Evolutionary conservation across 2,888 invertebrate species (phyloP).

Genomic region (Calameuta idolon): DNA sequence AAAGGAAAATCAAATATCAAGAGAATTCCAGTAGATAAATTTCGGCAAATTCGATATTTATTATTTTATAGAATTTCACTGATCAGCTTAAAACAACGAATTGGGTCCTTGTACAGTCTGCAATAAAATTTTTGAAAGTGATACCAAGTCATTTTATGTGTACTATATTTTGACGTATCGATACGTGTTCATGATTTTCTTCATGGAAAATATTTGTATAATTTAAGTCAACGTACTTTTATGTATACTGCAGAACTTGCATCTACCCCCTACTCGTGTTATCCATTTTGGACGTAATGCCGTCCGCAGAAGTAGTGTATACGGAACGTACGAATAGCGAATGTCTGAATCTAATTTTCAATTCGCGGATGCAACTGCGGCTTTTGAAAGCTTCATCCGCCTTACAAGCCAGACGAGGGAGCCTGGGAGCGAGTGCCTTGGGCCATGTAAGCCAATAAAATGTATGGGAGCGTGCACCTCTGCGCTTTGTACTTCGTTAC

Average conservation of each 20-base stretch:
- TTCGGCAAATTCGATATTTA: background rate
- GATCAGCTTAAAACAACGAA: too few relatives aligned
- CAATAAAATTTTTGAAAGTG: too few relatives aligned
- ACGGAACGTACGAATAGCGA: constrained; percentile 8
- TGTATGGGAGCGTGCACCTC: background rate
- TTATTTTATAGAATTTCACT: background rate
- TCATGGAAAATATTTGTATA: background rate
- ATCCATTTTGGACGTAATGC: background rate
- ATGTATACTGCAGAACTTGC: background rate
- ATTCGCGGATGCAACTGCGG: constrained; percentile 10
- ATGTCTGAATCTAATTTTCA: constrained; percentile 17
- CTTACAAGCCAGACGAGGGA: background rate
- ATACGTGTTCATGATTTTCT: background rate
- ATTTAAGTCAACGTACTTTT: background rate
- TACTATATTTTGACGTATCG: background rate
- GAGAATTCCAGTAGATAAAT: background rate
- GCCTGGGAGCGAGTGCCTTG: background rate
- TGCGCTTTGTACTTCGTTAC: background rate
- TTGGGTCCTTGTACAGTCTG: too few relatives aligned
- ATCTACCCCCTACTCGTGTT: background rate
- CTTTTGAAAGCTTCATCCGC: constrained; percentile 1
- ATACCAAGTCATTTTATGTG: background rate
- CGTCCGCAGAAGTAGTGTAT: background rate
- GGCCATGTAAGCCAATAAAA: constrained; percentile 12
- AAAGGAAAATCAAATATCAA: background rate